Evolutionary conservation across 2,888 invertebrate species (phyloP), one percentile per base, ranked within the genome.

Genomic region (Drosophila merina): DNA sequence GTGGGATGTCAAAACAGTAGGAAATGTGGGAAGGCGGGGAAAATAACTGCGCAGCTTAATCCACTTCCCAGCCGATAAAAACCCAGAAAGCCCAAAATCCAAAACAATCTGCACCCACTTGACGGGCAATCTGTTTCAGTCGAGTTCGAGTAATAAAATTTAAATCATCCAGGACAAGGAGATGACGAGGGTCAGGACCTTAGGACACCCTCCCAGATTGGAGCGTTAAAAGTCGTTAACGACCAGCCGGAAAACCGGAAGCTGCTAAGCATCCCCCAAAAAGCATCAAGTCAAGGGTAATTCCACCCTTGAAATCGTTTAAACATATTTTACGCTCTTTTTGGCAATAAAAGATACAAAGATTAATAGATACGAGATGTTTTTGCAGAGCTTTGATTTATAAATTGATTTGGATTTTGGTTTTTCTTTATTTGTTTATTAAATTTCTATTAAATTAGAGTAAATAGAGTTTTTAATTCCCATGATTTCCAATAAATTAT

Each of bases 281-380:
- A 36, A 63, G 54, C 77, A 75, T 79, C 80, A 57, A 47, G 14
- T 44, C 25, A 2, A 7, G 31, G 8, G 9, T 14, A 25, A 31
- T 47, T 12, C 64, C 51, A 64, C 64, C 64, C 64, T 73, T 73
- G 40, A 20, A 68, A 74, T 81, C 72, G 69, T 74, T 66, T 71
- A 83, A 77, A 79, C 88, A 86, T 86, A 86, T 83, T 88, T 87
- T 77, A 82, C 78, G 86, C 77, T 77, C 79, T 77, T 77, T 70
- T 77, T 70, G 59, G 49, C 14, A 36, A 36, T 12, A 42, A 42
- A 42, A 42, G 64, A 66, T 66, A 64, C 54, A 64, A 52, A 52
- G 59, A 70, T 66, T 67, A 47, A 64, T 64, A 54, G 44, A 25
- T 33, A 47, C 26, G 49, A 33, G 31, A 25, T 20, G 3, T 14